Base-by-base conservation (phyloP, 2,113 vertebrate species). In the Vimba vimba region DNA sequence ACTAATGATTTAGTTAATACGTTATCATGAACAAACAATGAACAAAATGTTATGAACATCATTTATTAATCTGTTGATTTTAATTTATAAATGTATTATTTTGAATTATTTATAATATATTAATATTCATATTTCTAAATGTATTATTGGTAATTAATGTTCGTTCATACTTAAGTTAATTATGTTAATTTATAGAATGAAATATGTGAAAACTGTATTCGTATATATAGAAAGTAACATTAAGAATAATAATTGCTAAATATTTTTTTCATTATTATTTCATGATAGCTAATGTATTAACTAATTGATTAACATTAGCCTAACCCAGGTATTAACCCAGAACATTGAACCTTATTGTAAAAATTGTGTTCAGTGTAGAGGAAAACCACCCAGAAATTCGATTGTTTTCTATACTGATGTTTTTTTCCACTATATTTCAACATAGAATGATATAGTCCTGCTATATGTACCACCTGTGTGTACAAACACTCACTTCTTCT, bases 401-500 rank as follows among this genome's bases (percentile, higher is more conserved):
- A 52, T 68, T 68, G 8, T 19, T 30, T 68, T n/a, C 9, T 43
- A 59, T 78, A 33, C 8, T 78, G 30, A 15, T 6, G 23, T 25
- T 74, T 74, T 74, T 45, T 17, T 17, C 5, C 52, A 4, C 13
- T 50, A 12, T n/a, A n/a, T 19, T 75, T 25, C 12, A 76, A 52
- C 15, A 30, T 2, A 30, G 25, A 27, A 27, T 19, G 27, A 60
- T 60, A 59, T 39, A 9, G 7, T 43, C 13, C 55, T 25, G 77
- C 13, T 60, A 9, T n/a, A n/a, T 25, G 33, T 6, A 25, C 11
- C 47, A 71, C 81, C 66, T 83, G 60, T 69, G 23, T 30, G 78
- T 52, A 9, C 1, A 64, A 64, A 64, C 0, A 45, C 94, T 94
- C 95, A 99, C 98, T 97, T 98, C 92, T 97, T 97, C 93, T 97